Base-by-base conservation (phyloP, 2,888 invertebrate genomes). In the Argyresthia albistria region DNA sequence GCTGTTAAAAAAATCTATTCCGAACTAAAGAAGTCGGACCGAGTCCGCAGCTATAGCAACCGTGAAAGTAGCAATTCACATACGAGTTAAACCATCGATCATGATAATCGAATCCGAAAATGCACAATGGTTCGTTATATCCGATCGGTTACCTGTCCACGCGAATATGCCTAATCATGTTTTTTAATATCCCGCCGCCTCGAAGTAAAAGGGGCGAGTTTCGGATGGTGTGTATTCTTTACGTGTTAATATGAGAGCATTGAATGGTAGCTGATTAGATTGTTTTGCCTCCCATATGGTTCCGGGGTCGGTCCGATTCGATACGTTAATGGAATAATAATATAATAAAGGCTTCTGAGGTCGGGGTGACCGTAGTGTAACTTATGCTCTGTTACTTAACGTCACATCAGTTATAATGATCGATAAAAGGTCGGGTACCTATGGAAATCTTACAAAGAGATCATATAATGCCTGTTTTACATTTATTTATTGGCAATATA, bases 81-180 rank as follows among this genome's bases (percentile, higher is more conserved):
- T 56, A 53, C 55, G 61, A 58, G 52, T 73, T 74, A 73, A 76
- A 78, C 72, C 81, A 80, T 76, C 73, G 65, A 76, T 74, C 74
- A 73, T 69, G 65, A 80, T 86, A 84, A 86, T 84, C 83, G 81
- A 80, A 79, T 77, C 69, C 70, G 53, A 65, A 69, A 74, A 82
- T 72, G 69, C 76, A 86, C 84, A 87, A 86, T 86, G 86, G 76
- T 83, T 84, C 83, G 76, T 84, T 86, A 87, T 84, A 87, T 66
- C 63, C 67, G 65, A 64, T 67, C 60, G 59, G 64, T 54, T 74
- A 76, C 69, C 69, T 69, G 67, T 61, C 63, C 61, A 50, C 16
- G 62, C 66, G 60, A 80, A 82, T 78, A 68, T 63, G 86, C 81
- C 65, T 65, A 62, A 82, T 87, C 86, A 87, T 77, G 62, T 68